A percentile compares a stretch with the other conserved stretches of the same genome.
phyloP scores from a whole-genome alignment of 1,140 invertebrate species.

The Cepaea nemoralis region DNA sequence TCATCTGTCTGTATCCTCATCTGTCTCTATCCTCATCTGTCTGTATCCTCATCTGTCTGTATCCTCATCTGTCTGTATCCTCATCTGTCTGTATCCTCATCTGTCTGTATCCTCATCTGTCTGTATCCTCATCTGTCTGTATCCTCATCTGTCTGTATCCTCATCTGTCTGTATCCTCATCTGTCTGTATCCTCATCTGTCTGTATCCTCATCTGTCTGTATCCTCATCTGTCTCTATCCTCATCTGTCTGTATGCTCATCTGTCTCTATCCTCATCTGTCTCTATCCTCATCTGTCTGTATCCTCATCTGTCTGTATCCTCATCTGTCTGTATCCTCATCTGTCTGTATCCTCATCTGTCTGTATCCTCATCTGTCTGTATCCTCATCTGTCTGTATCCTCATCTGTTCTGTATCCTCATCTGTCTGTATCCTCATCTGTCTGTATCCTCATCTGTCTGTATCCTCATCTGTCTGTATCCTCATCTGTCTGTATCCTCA shows the following conservation, averaged over 20 bases:
- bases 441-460: neutral
- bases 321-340: neutral
- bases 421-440: neutral
- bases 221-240: neutral
- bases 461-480: neutral
- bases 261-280: neutral
- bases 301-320: neutral
- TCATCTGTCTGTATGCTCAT: neutral
- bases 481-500: neutral
- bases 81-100: too few relatives aligned
- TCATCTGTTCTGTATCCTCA: neutral
- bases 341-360: neutral
- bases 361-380: neutral
- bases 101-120: too few relatives aligned
- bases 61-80: too few relatives aligned
- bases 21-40: too few relatives aligned
- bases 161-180: neutral
- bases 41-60: too few relatives aligned
- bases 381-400: neutral
- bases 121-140: too few relatives aligned
- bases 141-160: too few relatives aligned
- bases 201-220: neutral
- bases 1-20: too few relatives aligned
- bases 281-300: neutral
- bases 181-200: neutral